Evolutionary conservation across 2,113 vertebrate genomes (phyloP), one percentile per base, ranked within the genome.

Genomic region (Naja naja): DNA sequence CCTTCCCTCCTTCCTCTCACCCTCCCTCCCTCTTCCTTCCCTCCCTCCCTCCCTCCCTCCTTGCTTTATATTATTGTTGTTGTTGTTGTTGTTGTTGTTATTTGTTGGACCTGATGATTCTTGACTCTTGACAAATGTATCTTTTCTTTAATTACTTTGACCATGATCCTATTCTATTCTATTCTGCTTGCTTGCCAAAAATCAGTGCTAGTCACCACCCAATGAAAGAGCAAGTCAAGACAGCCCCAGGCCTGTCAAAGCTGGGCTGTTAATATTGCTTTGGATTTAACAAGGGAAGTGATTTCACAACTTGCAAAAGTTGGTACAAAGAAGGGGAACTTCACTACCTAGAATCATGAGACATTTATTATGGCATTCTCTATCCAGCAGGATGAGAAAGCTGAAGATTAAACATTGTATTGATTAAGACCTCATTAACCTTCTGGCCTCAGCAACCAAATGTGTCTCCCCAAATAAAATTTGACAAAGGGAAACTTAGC

Each of bases 381-480:
- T 43, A 87, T 10, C 89, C 56, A 34, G 23, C 2, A 10, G 5
- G 4, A 69, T 54, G 85, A 53, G n/a, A 54, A 64, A 87, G 43
- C 43, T n/a, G 11, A 86, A 45, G 34, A 90, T 87, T 87, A 93
- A 90, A 60, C 43, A 39, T 52, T 39, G 14, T 18, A 49, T 74
- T 93, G 92, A 85, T 89, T 55, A 90, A 56, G 55, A 27, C 20
- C 39, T 58, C 14, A 43, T 89, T 52, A 89, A 92, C 64, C 87
- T 47, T 45, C 47, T 30, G 53, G 52, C 52, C n/a, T 55, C 52
- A 39, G 10, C 34, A 47, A 47, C 85, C 9, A 9, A 39, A 53
- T 43, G 20, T 12, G 23, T 30, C 90, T 91, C 53, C 39, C 8
- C 81, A 86, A 91, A 91, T 58, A 58, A 56, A 12, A n/a, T 47